phyloP scores from a whole-genome alignment of 1,140 invertebrate genomes.

The Calephelis nemesis region DNA sequence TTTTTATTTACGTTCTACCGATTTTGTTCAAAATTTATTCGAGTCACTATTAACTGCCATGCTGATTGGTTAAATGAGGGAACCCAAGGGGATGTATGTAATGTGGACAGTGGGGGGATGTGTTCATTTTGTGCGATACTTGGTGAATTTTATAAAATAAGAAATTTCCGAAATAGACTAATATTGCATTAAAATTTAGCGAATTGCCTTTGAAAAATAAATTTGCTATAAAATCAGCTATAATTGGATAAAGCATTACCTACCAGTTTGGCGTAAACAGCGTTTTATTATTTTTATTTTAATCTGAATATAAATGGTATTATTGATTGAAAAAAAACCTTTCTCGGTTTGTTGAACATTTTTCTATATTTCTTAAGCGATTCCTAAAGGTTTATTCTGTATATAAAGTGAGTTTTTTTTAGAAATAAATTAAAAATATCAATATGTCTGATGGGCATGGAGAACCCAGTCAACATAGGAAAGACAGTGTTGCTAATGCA shows the following conservation, averaged over 20 bases:
- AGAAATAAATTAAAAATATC: conserved; percentile 34
- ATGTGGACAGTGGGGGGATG: neutral
- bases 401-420: conserved; percentile 22
- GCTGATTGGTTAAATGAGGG: neutral
- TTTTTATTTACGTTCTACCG: neutral
- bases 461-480: conserved; percentile 53
- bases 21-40: neutral
- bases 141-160: neutral
- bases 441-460: conserved; percentile 65
- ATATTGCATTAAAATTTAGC: conserved; percentile 1
- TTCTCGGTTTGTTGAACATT: conserved; percentile 1
- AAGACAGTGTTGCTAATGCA: conserved; percentile 59
- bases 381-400: neutral
- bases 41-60: conserved; percentile 4
- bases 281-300: conserved; percentile 2
- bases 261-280: neutral
- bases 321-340: neutral
- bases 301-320: neutral
- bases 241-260: neutral
- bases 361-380: neutral
- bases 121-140: conserved; percentile 2
- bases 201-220: neutral
- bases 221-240: neutral
- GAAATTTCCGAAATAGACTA: neutral
- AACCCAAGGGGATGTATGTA: neutral